Conservation (phyloP, 2,888 invertebrate genomes). For the Parasteatoda lunata region DNA sequence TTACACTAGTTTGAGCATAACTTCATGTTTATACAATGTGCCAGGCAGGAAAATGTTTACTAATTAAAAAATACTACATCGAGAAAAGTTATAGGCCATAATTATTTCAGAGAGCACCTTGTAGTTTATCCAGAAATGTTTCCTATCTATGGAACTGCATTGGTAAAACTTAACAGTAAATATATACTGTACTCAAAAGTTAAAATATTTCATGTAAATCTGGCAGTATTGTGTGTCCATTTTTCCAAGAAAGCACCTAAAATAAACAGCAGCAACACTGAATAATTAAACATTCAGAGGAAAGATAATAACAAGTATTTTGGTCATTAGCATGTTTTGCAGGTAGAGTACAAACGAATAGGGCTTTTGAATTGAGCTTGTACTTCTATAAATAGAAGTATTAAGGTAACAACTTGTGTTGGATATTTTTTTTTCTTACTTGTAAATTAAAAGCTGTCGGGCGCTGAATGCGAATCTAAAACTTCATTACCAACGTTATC, state of each 20-base stretch:
- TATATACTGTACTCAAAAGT: conserved; percentile 39
- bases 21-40: conserved; percentile 63
- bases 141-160: conserved; percentile 44
- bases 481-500: not conserved
- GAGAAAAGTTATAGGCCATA: conserved; percentile 58
- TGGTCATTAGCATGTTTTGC: conserved; percentile 47
- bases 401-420: conserved; percentile 17
- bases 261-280: conserved; percentile 50
- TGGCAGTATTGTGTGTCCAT: conserved; percentile 63
- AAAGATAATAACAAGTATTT: conserved; percentile 28
- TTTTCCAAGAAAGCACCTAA: conserved; percentile 53
- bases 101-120: conserved; percentile 65
- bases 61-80: conserved; percentile 49
- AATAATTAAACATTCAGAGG: conserved; percentile 39
- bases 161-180: conserved; percentile 62
- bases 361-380: conserved; percentile 55
- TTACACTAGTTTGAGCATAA: conserved; percentile 68
- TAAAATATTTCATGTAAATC: conserved; percentile 55
- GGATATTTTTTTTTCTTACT: conserved; percentile 24
- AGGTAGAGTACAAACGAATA: conserved; percentile 16
- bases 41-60: conserved; percentile 59
- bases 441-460: conserved; percentile 24
- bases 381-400: conserved; percentile 40
- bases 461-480: conserved; percentile 55
- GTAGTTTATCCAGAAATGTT: conserved; percentile 58